phyloP scores from a whole-genome alignment of 2,797 vertebrate genomes.

The Sebastolobus alascanus region DNA sequence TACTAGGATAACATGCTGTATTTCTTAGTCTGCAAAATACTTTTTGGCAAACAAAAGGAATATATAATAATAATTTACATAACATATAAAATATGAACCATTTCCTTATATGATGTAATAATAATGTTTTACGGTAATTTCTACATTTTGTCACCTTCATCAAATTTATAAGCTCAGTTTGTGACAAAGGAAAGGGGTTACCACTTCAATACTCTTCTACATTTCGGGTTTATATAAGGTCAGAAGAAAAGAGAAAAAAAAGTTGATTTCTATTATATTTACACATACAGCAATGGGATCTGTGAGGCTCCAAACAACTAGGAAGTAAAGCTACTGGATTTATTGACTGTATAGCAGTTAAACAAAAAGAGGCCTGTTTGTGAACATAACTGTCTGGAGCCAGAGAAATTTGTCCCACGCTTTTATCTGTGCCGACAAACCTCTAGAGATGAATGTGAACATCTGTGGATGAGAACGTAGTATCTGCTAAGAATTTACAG shows the following conservation, averaged over 20 bases:
- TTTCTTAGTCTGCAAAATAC: neutral
- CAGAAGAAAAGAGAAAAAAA: neutral
- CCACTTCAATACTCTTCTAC: neutral
- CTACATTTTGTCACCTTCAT: neutral
- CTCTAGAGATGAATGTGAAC: constrained; percentile 25
- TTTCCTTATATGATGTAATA: neutral
- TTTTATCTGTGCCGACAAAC: constrained; percentile 1
- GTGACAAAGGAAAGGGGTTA: neutral
- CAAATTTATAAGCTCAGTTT: neutral
- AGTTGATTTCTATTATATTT: neutral
- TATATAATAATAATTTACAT: neutral
- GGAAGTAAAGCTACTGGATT: neutral
- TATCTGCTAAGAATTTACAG: constrained; percentile 32
- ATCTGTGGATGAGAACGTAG: neutral
- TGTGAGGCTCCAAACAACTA: neutral
- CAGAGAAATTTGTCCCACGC: neutral
- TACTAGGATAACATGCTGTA: neutral
- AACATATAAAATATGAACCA: neutral
- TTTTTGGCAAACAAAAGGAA: neutral
- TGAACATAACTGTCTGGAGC: neutral
- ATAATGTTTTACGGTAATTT: neutral
- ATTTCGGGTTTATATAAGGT: neutral
- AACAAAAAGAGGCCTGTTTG: constrained; percentile 23
- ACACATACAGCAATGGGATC: neutral
- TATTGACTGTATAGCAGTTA: neutral